A percentile compares a stretch with the other conserved stretches of the same genome.
Evolutionary conservation across 2,113 vertebrate species (phyloP).

Genomic region (Carassius gibelio): DNA sequence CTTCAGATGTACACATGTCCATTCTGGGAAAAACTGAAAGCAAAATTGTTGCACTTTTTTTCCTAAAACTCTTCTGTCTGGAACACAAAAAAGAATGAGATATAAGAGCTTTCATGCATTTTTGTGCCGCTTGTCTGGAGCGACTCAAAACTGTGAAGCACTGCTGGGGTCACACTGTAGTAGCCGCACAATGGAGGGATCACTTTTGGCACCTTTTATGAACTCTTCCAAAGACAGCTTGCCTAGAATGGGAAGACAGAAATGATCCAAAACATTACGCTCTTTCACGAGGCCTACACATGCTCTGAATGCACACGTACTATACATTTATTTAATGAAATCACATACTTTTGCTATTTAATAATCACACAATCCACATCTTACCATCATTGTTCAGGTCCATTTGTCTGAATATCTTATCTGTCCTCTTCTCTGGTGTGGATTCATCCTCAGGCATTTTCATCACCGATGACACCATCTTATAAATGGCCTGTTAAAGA

Average conservation of each 20-base stretch:
- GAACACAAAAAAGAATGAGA: slow-evolving; percentile 66
- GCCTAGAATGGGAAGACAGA: slow-evolving; percentile 71
- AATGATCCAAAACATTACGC: too few relatives aligned
- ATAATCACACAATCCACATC: slow-evolving; percentile 47
- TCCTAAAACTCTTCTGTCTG: slow-evolving; percentile 59
- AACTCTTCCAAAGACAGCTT: slow-evolving; percentile 97
- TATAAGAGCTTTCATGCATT: slow-evolving; percentile 79
- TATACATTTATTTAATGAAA: background rate
- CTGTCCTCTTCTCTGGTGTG: slow-evolving; percentile 96
- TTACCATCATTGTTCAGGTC: slow-evolving; percentile 98
- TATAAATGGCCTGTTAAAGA: slow-evolving; percentile 91
- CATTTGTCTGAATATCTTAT: slow-evolving; percentile 99
- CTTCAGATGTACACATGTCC: slow-evolving; percentile 57
- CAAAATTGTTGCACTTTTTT: slow-evolving; percentile 58
- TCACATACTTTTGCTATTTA: background rate
- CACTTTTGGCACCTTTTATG: slow-evolving; percentile 98
- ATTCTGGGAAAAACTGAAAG: slow-evolving; percentile 55
- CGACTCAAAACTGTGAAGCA: slow-evolving; percentile 88
- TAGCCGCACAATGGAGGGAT: slow-evolving; percentile 97
- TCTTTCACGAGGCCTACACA: background rate
- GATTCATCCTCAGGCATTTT: slow-evolving; percentile 99
- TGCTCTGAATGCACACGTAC: background rate
- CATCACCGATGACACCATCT: slow-evolving; percentile 99
- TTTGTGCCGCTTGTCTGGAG: slow-evolving; percentile 62
- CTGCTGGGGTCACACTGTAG: slow-evolving; percentile 98